Conservation (phyloP, 2,797 vertebrate species). For the Labeo calbasu region DNA sequence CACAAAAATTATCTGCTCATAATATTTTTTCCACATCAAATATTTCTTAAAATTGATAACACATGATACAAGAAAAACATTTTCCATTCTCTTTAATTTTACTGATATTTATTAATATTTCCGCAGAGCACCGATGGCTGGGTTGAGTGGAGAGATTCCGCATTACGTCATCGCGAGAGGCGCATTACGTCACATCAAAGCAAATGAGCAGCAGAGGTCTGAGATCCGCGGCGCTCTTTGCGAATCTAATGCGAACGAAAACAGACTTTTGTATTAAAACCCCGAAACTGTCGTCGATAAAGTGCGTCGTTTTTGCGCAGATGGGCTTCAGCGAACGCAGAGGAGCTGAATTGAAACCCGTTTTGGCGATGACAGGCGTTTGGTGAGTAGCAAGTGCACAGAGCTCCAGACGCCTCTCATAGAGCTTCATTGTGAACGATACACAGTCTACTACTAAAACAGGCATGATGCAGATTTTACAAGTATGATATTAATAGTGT, state of each 20-base stretch:
- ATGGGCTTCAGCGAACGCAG: constrained; percentile 58
- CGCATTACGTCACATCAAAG: constrained; percentile 67
- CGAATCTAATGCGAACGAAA: constrained; percentile 4
- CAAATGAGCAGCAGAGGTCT: constrained; percentile 5
- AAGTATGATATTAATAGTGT: constrained; percentile 2
- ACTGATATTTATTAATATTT: neutral
- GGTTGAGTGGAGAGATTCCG: constrained; percentile 73
- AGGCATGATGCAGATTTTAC: neutral
- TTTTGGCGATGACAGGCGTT: constrained; percentile 71
- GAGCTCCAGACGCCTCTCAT: constrained; percentile 50
- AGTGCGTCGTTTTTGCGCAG: constrained; percentile 61
- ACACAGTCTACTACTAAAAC: constrained; percentile 69
- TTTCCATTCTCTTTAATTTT: neutral
- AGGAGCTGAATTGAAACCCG: constrained; percentile 62
- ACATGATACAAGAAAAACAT: neutral
- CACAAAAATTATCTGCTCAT: neutral
- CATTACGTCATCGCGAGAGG: constrained; percentile 82
- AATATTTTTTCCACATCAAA: neutral
- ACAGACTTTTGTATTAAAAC: neutral
- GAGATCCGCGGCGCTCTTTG: constrained; percentile 9
- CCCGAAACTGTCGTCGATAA: constrained; percentile 40
- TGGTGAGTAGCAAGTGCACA: constrained; percentile 80
- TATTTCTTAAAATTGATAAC: neutral
- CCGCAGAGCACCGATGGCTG: neutral
- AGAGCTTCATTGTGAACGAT: constrained; percentile 30